Evolutionary conservation across 2,113 vertebrate genomes (phyloP).

Genomic region (Thryonomys swinderianus): DNA sequence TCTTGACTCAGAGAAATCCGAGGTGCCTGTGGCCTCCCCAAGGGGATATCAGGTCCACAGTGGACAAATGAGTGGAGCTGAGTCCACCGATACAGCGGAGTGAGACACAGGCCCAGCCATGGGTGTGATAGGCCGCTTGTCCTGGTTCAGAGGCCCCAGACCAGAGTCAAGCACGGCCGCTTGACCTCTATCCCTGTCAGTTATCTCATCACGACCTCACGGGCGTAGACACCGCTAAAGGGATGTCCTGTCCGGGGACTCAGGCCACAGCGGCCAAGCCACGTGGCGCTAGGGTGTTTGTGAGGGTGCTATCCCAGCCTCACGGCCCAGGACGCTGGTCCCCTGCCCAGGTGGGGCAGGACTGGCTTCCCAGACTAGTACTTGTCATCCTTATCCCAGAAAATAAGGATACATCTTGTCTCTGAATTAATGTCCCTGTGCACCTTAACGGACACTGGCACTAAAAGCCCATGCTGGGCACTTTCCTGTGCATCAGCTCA

Average conservation of each 20-base stretch:
- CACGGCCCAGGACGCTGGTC: not conserved
- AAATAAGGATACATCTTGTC: not conserved
- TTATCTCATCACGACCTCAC: not conserved
- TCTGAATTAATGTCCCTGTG: not conserved
- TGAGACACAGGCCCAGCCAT: not conserved
- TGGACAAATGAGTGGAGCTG: not conserved
- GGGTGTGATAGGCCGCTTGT: too few species aligned
- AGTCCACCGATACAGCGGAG: not conserved
- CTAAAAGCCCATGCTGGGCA: not conserved
- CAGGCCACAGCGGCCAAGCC: not conserved
- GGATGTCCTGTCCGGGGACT: not conserved
- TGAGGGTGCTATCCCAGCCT: not conserved
- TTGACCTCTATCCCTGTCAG: not conserved
- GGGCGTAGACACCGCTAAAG: not conserved
- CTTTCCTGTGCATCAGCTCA: not conserved
- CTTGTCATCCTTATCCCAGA: not conserved
- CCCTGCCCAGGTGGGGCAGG: not conserved
- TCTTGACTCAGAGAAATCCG: not conserved
- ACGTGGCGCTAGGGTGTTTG: not conserved
- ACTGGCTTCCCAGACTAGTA: not conserved
- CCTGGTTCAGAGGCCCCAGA: not conserved
- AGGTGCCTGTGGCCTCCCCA: not conserved
- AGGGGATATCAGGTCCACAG: not conserved
- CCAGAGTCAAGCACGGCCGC: not conserved
- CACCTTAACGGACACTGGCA: not conserved